These are phyloP conservation scores for Acropora tenuis DNA, from an alignment of 64 coral and sea anemone species.

Conservation along the genomic window DNA sequence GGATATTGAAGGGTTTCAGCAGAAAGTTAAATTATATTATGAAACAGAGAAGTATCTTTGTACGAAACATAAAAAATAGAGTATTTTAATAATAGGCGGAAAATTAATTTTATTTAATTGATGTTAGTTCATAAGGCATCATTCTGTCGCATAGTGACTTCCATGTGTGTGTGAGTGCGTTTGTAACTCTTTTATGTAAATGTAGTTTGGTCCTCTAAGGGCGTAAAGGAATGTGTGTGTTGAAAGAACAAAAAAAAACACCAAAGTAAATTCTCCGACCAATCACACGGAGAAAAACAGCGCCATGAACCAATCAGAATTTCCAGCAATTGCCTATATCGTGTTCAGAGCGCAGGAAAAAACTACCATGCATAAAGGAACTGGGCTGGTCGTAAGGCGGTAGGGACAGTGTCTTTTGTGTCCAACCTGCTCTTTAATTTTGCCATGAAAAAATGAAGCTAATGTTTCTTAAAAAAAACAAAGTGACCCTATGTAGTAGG, in stretches of 20 bases:
- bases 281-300: no score
- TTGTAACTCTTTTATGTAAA: neutral
- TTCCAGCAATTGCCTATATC: no score
- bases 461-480: no score
- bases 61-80: neutral
- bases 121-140: neutral
- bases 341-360: no score
- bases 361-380: no score
- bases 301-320: no score
- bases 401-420: no score
- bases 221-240: neutral
- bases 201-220: neutral
- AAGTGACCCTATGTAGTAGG: no score
- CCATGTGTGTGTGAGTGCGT: neutral
- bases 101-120: neutral
- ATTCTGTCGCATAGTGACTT: neutral
- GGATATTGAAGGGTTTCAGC: neutral
- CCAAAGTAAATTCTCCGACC: no score
- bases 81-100: neutral
- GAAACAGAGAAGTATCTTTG: neutral
- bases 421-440: no score
- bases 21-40: neutral
- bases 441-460: no score
- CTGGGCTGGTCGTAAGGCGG: no score
- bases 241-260: neutral